Conservation (phyloP, 2,797 vertebrate species). For the Gymnoscopelus microlampas region DNA sequence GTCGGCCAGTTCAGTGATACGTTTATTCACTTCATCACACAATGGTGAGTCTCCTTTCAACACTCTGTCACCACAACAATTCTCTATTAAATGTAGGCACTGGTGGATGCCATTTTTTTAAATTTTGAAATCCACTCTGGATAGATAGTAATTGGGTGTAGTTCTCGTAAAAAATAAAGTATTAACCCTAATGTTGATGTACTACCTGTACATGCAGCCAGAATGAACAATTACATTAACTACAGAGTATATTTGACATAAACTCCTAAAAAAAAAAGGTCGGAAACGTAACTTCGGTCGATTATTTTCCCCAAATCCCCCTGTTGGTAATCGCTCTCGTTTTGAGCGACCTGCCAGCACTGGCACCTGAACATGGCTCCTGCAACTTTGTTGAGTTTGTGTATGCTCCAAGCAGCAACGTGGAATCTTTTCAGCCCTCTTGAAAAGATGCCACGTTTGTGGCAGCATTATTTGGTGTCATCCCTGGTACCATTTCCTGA, state of each 20-base stretch:
- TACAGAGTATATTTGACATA: conserved; percentile 36
- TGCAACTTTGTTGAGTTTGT: too few species aligned
- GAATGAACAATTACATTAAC: conserved; percentile 25
- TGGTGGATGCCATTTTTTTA: too few species aligned
- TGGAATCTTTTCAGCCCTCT: too few species aligned
- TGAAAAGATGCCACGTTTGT: too few species aligned
- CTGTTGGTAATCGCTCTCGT: too few species aligned
- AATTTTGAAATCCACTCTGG: too few species aligned
- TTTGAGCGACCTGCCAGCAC: too few species aligned
- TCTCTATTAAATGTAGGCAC: conserved; percentile 21
- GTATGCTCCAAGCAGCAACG: too few species aligned
- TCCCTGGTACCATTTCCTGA: too few species aligned
- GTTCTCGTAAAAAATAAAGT: not conserved
- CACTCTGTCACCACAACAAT: conserved; percentile 51
- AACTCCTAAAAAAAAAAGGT: not conserved
- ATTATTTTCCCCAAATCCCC: too few species aligned
- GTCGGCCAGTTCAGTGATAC: conserved; percentile 94
- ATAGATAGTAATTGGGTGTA: conserved; percentile 28
- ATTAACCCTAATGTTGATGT: too few species aligned
- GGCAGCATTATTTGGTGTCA: too few species aligned
- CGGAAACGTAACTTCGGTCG: not conserved
- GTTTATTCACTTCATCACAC: conserved; percentile 98
- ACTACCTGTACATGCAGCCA: conserved; percentile 1
- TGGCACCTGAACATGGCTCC: not conserved
- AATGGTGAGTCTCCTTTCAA: conserved; percentile 89